Evolutionary conservation across 2,113 vertebrate genomes (phyloP), one percentile per base, ranked within the genome.

Genomic region (Phyllopteryx taeniolatus): DNA sequence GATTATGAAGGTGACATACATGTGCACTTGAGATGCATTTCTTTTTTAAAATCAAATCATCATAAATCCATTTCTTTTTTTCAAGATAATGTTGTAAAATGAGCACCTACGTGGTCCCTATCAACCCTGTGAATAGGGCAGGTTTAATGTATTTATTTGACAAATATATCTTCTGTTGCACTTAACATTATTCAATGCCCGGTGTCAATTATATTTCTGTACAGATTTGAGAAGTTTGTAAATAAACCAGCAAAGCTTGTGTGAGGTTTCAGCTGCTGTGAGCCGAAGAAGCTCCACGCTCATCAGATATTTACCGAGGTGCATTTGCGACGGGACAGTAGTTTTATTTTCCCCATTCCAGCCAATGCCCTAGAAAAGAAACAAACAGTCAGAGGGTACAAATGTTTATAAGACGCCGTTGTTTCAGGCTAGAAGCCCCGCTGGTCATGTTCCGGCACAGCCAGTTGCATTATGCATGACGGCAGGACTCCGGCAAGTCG

Each of bases 401-500:
- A 70, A 74, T 79, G 77, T 83, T 72, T 49, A 46, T 73, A 15
- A 67, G 77, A 78, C 54, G 14, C 2, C 5, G 47, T 53, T 67
- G 47, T 33, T 15, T 49, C 7, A 67, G 35, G 35, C 12, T n/a
- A 35, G 6, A 1, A 1, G 27, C 4, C n/a, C 75, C 20, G 3
- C 62, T 71, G 77, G 64, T 51, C 61, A 67, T 74, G 69, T 79
- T 27, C 66, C 72, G 43, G 59, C 53, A 67, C 64, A 62, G 66
- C 44, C 17, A 62, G 63, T 67, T 80, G 19, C 83, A 83, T 86
- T 35, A 88, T 85, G 88, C 1, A 71, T 83, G 77, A 90, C 72
- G 79, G 88, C 1, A 70, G 83, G 79, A 90, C 73, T 82, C 70
- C 81, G 74, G 63, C 67, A 54, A 68, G 35, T 78, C 57, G 35